Percentiles rank a stretch among this genome's conserved stretches.
These are phyloP conservation scores for Pseudochromis fuscus DNA, from an alignment of 2,797 vertebrate genomes.

Conservation along the genomic window DNA sequence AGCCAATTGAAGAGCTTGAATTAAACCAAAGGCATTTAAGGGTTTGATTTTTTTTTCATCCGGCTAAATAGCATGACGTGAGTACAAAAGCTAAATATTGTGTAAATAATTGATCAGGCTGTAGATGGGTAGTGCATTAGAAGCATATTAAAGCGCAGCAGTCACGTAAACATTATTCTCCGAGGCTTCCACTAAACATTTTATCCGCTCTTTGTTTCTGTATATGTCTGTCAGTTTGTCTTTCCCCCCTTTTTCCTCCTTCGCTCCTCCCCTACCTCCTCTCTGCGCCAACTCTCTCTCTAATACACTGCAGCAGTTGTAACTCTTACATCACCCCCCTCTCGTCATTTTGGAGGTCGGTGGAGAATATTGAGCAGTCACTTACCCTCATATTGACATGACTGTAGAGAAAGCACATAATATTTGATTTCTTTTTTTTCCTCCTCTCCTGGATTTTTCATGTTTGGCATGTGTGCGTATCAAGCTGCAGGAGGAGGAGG, in stretches of 20 bases:
- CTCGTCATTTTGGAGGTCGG: constrained; percentile 75
- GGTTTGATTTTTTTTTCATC: constrained; percentile 44
- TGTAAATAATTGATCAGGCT: constrained; percentile 75
- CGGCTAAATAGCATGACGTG: constrained; percentile 43
- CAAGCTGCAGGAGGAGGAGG: neutral
- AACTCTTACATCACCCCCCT: constrained; percentile 76
- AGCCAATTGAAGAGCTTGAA: constrained; percentile 56
- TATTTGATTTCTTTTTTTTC: constrained; percentile 50
- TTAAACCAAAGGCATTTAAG: constrained; percentile 57
- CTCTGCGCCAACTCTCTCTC: constrained; percentile 57
- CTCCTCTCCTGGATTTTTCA: constrained; percentile 41
- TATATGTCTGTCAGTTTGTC: constrained; percentile 59
- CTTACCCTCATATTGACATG: constrained; percentile 77
- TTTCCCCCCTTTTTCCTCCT: constrained; percentile 22
- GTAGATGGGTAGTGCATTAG: constrained; percentile 56
- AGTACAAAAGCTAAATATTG: constrained; percentile 43
- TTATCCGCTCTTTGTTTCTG: constrained; percentile 54
- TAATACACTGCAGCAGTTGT: constrained; percentile 76
- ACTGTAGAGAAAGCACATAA: constrained; percentile 65
- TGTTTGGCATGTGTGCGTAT: constrained; percentile 47
- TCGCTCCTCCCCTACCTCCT: constrained; percentile 40
- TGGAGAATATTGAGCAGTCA: constrained; percentile 79
- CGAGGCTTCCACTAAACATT: constrained; percentile 43
- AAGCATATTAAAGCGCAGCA: constrained; percentile 56
- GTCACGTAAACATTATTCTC: constrained; percentile 61